Percentiles rank a stretch among this genome's conserved stretches.
Evolutionary conservation across 1,140 invertebrate species (phyloP).

Genomic region (Leptinotarsa defecta): DNA sequence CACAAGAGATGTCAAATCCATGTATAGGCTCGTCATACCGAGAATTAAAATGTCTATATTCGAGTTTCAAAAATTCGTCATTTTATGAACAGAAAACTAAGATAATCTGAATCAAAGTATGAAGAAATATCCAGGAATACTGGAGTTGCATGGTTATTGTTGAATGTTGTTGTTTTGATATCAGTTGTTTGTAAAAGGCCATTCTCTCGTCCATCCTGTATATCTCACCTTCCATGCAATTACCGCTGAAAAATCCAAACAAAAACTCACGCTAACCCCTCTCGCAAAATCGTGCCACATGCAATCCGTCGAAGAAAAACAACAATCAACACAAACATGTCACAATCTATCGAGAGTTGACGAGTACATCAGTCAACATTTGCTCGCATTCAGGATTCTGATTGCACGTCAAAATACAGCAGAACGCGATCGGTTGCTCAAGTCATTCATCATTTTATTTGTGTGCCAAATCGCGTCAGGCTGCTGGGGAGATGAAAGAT

Average conservation of each 20-base stretch:
- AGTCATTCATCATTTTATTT: constrained; percentile 11
- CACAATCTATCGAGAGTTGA: constrained; percentile 22
- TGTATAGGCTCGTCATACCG: no score
- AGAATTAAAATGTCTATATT: no score
- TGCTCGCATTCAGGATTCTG: constrained; percentile 20
- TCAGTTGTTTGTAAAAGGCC: no score
- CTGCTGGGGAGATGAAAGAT: background rate
- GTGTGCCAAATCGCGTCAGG: background rate
- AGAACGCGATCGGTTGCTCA: constrained; percentile 12
- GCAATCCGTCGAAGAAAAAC: constrained; percentile 23
- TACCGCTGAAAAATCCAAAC: background rate
- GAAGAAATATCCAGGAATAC: no score
- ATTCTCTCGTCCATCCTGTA: background rate
- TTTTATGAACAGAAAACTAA: no score
- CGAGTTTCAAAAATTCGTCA: no score
- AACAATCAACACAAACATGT: constrained; percentile 28
- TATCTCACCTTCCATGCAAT: background rate
- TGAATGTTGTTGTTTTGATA: no score
- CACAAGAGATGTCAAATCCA: no score
- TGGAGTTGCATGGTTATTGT: no score
- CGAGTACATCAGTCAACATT: constrained; percentile 31
- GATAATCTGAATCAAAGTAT: no score
- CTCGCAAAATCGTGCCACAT: constrained; percentile 15
- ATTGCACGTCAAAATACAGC: constrained; percentile 23
- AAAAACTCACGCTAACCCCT: constrained; percentile 8